Conservation (phyloP, 2,888 invertebrate species). For the Lithophane semibrunnea region DNA sequence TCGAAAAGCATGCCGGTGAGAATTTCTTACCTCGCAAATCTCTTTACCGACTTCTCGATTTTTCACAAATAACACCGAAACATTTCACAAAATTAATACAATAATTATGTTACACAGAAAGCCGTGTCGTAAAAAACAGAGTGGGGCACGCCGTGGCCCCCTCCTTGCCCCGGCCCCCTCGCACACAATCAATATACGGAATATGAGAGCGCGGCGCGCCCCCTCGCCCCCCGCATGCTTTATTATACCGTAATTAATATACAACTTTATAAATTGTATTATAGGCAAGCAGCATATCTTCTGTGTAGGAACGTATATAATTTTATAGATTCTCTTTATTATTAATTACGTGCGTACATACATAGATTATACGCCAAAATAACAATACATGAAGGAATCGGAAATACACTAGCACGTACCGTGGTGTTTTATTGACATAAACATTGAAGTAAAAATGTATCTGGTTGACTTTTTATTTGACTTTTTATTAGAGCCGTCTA, state of each 20-base stretch:
- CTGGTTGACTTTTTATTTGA: conserved; percentile 42
- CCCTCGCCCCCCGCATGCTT: conserved; percentile 90
- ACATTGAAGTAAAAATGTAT: conserved; percentile 62
- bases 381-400: conserved; percentile 61
- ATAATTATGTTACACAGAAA: conserved; percentile 91
- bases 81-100: conserved; percentile 91
- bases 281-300: conserved; percentile 80
- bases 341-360: conserved; percentile 53
- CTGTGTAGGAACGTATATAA: conserved; percentile 60
- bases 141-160: conserved; percentile 91
- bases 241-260: conserved; percentile 91
- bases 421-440: conserved; percentile 68
- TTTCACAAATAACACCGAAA: conserved; percentile 90
- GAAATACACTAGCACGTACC: conserved; percentile 65
- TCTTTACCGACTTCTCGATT: conserved; percentile 87
- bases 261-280: conserved; percentile 89
- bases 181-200: conserved; percentile 91
- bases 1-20: conserved; percentile 80
- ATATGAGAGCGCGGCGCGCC: conserved; percentile 91
- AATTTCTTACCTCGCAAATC: conserved; percentile 87
- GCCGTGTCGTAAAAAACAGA: conserved; percentile 91
- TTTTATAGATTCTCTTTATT: conserved; percentile 55
- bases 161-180: conserved; percentile 90
- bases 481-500: neutral
- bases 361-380: conserved; percentile 59